Evolutionary conservation across 1,140 invertebrate genomes (phyloP).

Genomic region (Hyphantria cunea): DNA sequence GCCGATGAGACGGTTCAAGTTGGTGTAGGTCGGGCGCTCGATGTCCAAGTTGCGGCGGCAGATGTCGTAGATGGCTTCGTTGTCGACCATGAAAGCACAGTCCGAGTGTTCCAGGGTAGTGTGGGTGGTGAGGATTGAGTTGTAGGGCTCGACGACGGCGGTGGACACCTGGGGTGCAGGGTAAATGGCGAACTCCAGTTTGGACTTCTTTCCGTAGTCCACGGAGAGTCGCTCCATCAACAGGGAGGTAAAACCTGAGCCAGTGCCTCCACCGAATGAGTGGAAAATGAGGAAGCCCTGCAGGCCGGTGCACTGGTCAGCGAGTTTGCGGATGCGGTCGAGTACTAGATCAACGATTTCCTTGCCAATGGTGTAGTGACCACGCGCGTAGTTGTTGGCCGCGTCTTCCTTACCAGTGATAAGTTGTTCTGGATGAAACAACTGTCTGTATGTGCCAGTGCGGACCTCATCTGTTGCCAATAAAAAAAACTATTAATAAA

Average conservation of each 20-base stretch:
- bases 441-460: slow-evolving; percentile 91
- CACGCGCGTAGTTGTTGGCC: slow-evolving; percentile 94
- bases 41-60: slow-evolving; percentile 94
- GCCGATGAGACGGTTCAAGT: slow-evolving; percentile 90
- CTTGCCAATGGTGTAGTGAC: slow-evolving; percentile 96
- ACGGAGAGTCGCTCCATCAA: slow-evolving; percentile 94
- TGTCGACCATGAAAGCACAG: no score
- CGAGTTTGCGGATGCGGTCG: slow-evolving; percentile 90
- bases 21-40: slow-evolving; percentile 91
- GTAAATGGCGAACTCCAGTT: slow-evolving; percentile 95
- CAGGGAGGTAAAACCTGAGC: slow-evolving; percentile 93
- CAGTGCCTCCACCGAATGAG: no score
- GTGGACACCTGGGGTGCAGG: slow-evolving; percentile 94
- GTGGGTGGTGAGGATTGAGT: slow-evolving; percentile 91
- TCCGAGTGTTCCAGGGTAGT: slow-evolving; percentile 94
- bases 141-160: slow-evolving; percentile 96
- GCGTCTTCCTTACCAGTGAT: slow-evolving; percentile 95
- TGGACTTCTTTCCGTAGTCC: slow-evolving; percentile 95
- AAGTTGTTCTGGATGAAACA: slow-evolving; percentile 93
- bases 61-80: slow-evolving; percentile 95
- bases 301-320: slow-evolving; percentile 93
- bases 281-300: slow-evolving; percentile 96
- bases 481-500: slow-evolving; percentile 27
- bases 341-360: slow-evolving; percentile 92
- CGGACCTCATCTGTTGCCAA: slow-evolving; percentile 86